Base-by-base conservation (phyloP, 2,888 invertebrate species). In the Isotomurus palustris region DNA sequence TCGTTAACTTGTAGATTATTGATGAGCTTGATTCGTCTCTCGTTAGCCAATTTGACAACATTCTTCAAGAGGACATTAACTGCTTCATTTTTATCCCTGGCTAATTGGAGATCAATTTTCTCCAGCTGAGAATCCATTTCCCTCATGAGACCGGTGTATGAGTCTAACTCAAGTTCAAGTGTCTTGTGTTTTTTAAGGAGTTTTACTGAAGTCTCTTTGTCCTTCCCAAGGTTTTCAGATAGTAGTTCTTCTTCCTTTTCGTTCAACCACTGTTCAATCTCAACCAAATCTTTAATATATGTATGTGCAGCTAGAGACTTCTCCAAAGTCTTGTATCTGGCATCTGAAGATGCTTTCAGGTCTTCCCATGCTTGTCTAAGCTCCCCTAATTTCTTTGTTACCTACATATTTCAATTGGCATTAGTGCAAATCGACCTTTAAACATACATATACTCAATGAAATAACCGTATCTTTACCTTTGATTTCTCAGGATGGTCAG, bases 121-220 rank as follows among this genome's bases (percentile, higher is more conserved):
- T 91, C 91, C 0, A 90, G 88, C 82, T 2, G 92, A 73, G 87
- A 85, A 2, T 92, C 88, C 87, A 96, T 94, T 80, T 94, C 93
- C 2, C 86, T 85, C 27, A 96, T 88, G 51, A 93, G 88, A 8
- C 89, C 90, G 60, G 85, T 86, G 78, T 95, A 94, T 0, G 92
- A 91, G 74, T 93, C 93, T 68, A 94, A 78, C 73, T 92, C 92
- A 8, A 93, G 77, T 72, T 92, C 92, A 40, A 94, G 82, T 2
- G 90, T 91, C 44, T 96, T 96, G 75, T 97, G 95, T 74, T 92
- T 91, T 0, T 95, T 93, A 19, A 97, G 79, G 41, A 96, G 80
- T 76, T 93, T 94, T 36, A 93, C 91, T 19, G 93, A 92, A 0
- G 91, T 83, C 72, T 91, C 91, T 32, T 92, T 81, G 76, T 95